Evolutionary conservation across 2,888 invertebrate species (phyloP), one percentile per base, ranked within the genome.

Genomic region (Lasioglossum calceatum): DNA sequence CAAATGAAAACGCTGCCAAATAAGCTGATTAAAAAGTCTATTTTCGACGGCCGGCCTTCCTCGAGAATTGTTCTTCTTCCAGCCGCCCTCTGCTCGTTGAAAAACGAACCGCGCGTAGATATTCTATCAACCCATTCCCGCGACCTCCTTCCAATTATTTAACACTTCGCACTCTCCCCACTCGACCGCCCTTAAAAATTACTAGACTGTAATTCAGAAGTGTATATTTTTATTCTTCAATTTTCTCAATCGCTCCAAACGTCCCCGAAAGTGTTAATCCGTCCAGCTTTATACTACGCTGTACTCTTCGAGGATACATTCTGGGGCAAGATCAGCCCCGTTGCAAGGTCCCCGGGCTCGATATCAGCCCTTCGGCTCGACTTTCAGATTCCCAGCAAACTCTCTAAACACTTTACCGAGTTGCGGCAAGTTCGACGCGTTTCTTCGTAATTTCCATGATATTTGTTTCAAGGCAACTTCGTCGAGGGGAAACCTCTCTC

Each of bases 1-100:
- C 82, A 90, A 91, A 91, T 88, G 90, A 92, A 91, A 92, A 89
- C 85, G 79, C 87, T 88, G 87, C 87, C 89, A 88, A 91, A 90
- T 90, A 88, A 91, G 81, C 88, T 84, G 90, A 92, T 92, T 91
- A 87, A 88, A 86, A 83, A 61, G 39, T 71, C 54, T 72, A 44
- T 44, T 36, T 32, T 80, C 73, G 74, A 19, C 36, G 44, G 70
- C 32, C 39, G 19, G 7, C 58, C 23, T 8, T 50, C 47, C 39
- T 10, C 39, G 67, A 3, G 19, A 32, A 19, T 19, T 8, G 32
- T 27, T 27, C 27, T 36, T 19, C 8, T 19, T 10, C 36, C 19
- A 32, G 39, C 23, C 70, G 70, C 8, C 5, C 61, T 61, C 61
- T 27, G 47, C 77, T 36, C 39, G 36, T 39, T 70, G 19, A 39